Evolutionary conservation across 2,888 invertebrate genomes (phyloP).

Genomic region (Spilarctia lutea): DNA sequence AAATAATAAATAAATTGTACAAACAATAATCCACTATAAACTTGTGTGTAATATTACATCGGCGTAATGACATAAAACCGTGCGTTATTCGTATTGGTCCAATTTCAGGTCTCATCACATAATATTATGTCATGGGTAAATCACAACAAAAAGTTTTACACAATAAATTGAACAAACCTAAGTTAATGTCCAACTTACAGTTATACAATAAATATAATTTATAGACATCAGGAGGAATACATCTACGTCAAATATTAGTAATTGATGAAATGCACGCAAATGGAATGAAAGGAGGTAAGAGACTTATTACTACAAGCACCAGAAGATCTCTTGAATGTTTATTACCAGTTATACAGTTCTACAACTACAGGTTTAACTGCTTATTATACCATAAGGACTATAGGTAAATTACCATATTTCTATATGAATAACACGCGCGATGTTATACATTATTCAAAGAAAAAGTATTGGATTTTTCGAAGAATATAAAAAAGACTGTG

Average conservation of each 20-base stretch:
- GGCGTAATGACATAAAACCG: slow-evolving; percentile 44
- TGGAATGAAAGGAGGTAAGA: slow-evolving; percentile 78
- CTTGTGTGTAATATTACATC: slow-evolving; percentile 35
- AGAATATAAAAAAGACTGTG: slow-evolving; percentile 9
- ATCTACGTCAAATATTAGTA: slow-evolving; percentile 43
- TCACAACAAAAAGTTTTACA: slow-evolving; percentile 52
- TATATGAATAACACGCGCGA: slow-evolving; percentile 35
- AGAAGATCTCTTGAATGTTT: slow-evolving; percentile 72
- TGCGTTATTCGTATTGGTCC: slow-evolving; percentile 67
- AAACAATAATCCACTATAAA: slow-evolving; percentile 31
- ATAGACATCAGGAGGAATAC: slow-evolving; percentile 28
- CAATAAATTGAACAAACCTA: slow-evolving; percentile 40
- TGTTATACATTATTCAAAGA: neutral
- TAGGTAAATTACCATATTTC: slow-evolving; percentile 38
- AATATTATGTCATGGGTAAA: slow-evolving; percentile 65
- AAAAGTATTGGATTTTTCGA: neutral
- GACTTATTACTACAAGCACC: slow-evolving; percentile 84
- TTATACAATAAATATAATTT: slow-evolving; percentile 27
- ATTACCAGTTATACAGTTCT: slow-evolving; percentile 61
- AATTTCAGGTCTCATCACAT: slow-evolving; percentile 69
- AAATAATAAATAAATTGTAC: neutral
- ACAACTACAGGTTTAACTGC: slow-evolving; percentile 51
- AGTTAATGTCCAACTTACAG: slow-evolving; percentile 34
- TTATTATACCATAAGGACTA: slow-evolving; percentile 49
- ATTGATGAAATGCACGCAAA: slow-evolving; percentile 69